Percentiles rank a stretch among this genome's conserved stretches.
These are phyloP conservation scores for Tortrix viridana DNA, from an alignment of 2,888 invertebrate genomes.

Conservation along the genomic window DNA sequence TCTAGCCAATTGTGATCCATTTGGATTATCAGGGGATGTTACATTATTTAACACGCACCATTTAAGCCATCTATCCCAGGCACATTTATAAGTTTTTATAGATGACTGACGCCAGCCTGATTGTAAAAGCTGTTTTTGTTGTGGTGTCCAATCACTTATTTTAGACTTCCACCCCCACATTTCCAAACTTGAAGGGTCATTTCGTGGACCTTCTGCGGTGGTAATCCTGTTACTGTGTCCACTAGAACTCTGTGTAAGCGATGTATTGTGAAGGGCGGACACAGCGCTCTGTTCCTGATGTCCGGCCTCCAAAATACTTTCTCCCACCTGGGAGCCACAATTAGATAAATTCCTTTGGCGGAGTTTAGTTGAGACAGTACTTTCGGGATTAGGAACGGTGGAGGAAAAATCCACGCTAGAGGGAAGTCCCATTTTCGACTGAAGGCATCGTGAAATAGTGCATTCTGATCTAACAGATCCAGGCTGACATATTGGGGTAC, in stretches of 20 bases:
- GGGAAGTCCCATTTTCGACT: constrained; percentile 38
- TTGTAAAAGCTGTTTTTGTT: constrained; percentile 1
- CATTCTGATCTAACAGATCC: constrained; percentile 36
- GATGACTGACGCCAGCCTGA: neutral
- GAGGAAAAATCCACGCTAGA: constrained; percentile 43
- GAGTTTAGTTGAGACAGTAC: constrained; percentile 36
- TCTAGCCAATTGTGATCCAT: neutral
- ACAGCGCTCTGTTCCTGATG: constrained; percentile 32
- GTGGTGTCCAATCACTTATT: neutral
- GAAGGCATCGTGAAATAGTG: constrained; percentile 40
- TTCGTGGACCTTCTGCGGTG: constrained; percentile 18
- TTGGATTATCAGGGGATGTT: neutral
- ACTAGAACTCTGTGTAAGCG: constrained; percentile 18
- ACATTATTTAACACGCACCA: neutral
- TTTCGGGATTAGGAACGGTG: constrained; percentile 39
- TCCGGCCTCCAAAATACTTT: constrained; percentile 41
- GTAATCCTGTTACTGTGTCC: constrained; percentile 11
- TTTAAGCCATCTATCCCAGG: neutral
- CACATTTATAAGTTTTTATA: neutral
- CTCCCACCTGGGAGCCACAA: constrained; percentile 40
- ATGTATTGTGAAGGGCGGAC: constrained; percentile 31
- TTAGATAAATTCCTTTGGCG: constrained; percentile 31
- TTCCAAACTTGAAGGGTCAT: constrained; percentile 18
- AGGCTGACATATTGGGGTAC: constrained; percentile 35
- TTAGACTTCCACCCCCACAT: constrained; percentile 8